phyloP scores from a whole-genome alignment of 1,140 invertebrate genomes.

The Apis cerana region DNA sequence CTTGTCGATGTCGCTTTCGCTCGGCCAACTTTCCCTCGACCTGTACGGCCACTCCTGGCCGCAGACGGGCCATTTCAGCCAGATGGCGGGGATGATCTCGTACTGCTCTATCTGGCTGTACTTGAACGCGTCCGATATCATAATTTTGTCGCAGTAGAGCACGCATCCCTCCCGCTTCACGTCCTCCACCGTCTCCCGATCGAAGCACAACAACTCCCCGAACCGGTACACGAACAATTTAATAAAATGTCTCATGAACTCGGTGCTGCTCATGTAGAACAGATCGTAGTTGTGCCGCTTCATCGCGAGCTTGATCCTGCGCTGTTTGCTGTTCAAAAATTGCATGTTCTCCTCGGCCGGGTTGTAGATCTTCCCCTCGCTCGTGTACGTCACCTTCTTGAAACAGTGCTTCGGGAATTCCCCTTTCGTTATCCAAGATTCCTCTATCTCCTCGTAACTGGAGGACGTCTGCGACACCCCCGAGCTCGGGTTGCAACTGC shows the following conservation, averaged over 20 bases:
- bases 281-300: slow-evolving; percentile 77
- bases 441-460: not conserved
- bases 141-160: slow-evolving; percentile 82
- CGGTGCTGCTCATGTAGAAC: slow-evolving; percentile 83
- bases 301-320: slow-evolving; percentile 76
- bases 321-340: slow-evolving; percentile 77
- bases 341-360: slow-evolving; percentile 53
- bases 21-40: slow-evolving; percentile 85
- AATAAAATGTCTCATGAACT: slow-evolving; percentile 85
- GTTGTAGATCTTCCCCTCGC: slow-evolving; percentile 69
- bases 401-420: slow-evolving; percentile 69
- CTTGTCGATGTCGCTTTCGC: slow-evolving; percentile 83
- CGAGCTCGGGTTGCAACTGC: slow-evolving; percentile 67
- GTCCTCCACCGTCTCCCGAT: slow-evolving; percentile 76
- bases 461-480: not conserved
- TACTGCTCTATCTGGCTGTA: slow-evolving; percentile 79
- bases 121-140: slow-evolving; percentile 43
- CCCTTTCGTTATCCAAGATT: slow-evolving; percentile 49
- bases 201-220: slow-evolving; percentile 81
- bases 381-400: slow-evolving; percentile 67
- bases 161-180: slow-evolving; percentile 83
- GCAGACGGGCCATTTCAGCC: slow-evolving; percentile 85
- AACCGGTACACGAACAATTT: slow-evolving; percentile 83
- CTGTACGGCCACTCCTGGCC: slow-evolving; percentile 85
- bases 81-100: slow-evolving; percentile 85